phyloP scores from a whole-genome alignment of 2,797 vertebrate genomes.

The Iguana delicatissima region DNA sequence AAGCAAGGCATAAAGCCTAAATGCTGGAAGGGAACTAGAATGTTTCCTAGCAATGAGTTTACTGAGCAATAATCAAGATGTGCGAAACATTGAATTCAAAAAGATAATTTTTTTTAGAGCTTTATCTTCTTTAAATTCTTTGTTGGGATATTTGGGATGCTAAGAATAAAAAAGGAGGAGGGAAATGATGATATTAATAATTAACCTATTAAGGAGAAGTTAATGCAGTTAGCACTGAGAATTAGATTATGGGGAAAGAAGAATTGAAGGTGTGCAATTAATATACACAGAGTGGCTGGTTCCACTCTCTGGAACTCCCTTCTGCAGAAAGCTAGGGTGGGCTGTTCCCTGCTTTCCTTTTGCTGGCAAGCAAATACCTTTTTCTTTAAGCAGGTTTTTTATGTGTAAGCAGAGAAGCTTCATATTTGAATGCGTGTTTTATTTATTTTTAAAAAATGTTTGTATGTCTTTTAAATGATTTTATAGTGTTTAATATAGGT shows the following conservation, averaged over 20 bases:
- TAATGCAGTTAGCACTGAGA: slow-evolving; percentile 2
- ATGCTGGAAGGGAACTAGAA: not conserved
- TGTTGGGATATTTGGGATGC: not conserved
- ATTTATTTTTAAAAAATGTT: no score
- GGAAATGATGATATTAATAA: not conserved
- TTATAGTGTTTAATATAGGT: no score
- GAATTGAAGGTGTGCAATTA: not conserved
- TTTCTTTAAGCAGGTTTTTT: no score
- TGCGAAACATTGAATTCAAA: not conserved
- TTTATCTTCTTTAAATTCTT: not conserved
- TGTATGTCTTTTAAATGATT: no score
- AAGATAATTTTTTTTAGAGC: not conserved
- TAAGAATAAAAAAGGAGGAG: not conserved
- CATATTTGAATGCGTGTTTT: no score
- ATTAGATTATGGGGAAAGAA: slow-evolving; percentile 3
- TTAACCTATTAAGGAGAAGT: not conserved
- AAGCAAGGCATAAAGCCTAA: not conserved
- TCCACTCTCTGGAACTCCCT: no score
- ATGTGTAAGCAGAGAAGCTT: no score
- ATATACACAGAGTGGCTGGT: not conserved
- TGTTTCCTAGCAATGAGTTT: not conserved
- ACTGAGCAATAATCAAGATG: not conserved
- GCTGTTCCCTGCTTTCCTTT: no score
- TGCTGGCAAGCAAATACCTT: no score
- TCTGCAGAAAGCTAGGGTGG: no score